Evolutionary conservation across 2,888 invertebrate species (phyloP).

Genomic region (Ormyrus pomaceus): DNA sequence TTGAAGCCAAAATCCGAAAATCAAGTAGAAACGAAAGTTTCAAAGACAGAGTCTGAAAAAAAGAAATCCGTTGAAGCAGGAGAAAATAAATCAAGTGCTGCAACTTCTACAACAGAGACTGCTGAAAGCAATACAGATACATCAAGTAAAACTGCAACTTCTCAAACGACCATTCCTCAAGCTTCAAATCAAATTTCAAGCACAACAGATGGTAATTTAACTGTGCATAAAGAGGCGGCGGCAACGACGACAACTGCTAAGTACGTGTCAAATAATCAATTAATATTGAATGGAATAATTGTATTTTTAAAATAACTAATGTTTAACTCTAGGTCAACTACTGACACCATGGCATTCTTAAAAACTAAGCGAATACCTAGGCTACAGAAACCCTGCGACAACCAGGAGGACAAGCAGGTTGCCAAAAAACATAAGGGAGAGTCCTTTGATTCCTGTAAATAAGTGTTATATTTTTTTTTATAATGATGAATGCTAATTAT

Average conservation of each 20-base stretch:
- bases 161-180: conserved; percentile 57
- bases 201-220: conserved; percentile 54
- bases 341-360: conserved; percentile 68
- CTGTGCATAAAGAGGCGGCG: conserved; percentile 50
- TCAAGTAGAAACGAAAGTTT: conserved; percentile 58
- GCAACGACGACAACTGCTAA: conserved; percentile 25
- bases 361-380: conserved; percentile 71
- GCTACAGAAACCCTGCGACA: conserved; percentile 64
- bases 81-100: conserved; percentile 33
- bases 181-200: conserved; percentile 58
- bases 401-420: conserved; percentile 64
- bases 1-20: conserved; percentile 66
- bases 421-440: conserved; percentile 73
- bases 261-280: conserved; percentile 9
- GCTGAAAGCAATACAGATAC: conserved; percentile 33
- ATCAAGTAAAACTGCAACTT: conserved; percentile 16
- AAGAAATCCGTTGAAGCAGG: conserved; percentile 55
- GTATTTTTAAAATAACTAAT: conserved; percentile 20
- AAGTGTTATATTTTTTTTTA: conserved; percentile 67
- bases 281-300: background rate
- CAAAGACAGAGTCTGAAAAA: conserved; percentile 61
- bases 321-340: conserved; percentile 62
- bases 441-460: conserved; percentile 73
- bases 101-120: conserved; percentile 27
- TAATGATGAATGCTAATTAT: conserved; percentile 61